phyloP scores from a whole-genome alignment of 2,113 vertebrate genomes.

The Labeo catla region DNA sequence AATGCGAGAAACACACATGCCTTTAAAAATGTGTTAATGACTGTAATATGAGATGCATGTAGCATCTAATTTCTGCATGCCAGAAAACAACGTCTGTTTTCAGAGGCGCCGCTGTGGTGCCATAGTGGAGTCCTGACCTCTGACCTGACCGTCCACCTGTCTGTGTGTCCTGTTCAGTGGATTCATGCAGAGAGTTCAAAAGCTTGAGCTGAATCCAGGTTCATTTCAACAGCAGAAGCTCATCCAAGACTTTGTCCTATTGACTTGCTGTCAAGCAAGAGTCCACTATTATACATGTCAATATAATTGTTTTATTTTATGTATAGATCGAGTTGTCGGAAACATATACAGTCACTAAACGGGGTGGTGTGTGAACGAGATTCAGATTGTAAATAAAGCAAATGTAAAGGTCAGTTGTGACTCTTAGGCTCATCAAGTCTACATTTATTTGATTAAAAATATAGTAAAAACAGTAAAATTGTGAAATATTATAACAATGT shows the following conservation, averaged over 20 bases:
- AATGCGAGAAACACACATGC: not conserved
- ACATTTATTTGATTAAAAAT: too few relatives aligned
- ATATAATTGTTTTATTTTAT: too few relatives aligned
- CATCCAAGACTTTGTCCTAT: not conserved
- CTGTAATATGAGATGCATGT: constrained; percentile 20
- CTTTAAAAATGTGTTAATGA: constrained; percentile 17
- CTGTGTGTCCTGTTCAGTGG: not conserved
- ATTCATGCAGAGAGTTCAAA: not conserved
- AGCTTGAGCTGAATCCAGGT: not conserved
- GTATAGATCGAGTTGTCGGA: too few relatives aligned
- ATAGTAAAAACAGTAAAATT: too few relatives aligned
- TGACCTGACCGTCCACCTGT: not conserved
- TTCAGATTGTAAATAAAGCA: not conserved
- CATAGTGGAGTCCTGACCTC: not conserved
- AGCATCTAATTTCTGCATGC: not conserved
- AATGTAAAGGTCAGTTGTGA: not conserved
- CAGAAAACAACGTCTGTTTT: not conserved
- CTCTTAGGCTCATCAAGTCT: too few relatives aligned
- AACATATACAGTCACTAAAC: not conserved
- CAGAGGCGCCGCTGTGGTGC: not conserved
- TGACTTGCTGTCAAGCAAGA: not conserved
- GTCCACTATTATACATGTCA: not conserved
- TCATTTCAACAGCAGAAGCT: not conserved
- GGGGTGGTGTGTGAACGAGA: not conserved
- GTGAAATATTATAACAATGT: too few relatives aligned